Conservation (phyloP, 2,888 invertebrate species). For the Molanna angustata region DNA sequence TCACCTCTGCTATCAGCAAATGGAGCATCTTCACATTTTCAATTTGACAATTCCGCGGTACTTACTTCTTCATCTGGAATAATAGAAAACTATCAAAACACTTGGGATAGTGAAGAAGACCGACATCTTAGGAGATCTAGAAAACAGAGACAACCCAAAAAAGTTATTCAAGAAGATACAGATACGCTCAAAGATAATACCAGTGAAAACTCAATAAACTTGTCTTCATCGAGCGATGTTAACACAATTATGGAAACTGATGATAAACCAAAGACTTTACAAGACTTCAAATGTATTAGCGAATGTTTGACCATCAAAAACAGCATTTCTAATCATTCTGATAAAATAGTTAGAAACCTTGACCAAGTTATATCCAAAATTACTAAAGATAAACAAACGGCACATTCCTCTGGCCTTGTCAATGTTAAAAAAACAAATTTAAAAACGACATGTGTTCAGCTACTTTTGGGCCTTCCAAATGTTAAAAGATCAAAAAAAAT, state of each 20-base stretch:
- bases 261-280: background rate
- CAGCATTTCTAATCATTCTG: no score
- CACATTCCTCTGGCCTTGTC: background rate
- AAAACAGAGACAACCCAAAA: slow-evolving; percentile 53
- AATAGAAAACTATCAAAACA: no score
- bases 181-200: slow-evolving; percentile 1
- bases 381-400: slow-evolving; percentile 12
- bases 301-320: background rate
- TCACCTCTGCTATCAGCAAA: slow-evolving; percentile 38
- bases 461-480: slow-evolving; percentile 2
- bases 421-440: background rate
- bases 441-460: background rate
- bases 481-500: slow-evolving; percentile 5
- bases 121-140: slow-evolving; percentile 40
- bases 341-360: slow-evolving; percentile 11
- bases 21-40: slow-evolving; percentile 32
- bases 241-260: background rate
- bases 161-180: slow-evolving; percentile 39
- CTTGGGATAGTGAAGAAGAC: slow-evolving; percentile 35
- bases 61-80: background rate
- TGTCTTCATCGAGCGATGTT: no score
- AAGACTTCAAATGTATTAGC: background rate
- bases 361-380: slow-evolving; percentile 25
- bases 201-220: background rate
- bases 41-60: slow-evolving; percentile 10